These are phyloP conservation scores for Platichthys flesus DNA, from an alignment of 2,113 vertebrate species.

Conservation along the genomic window DNA sequence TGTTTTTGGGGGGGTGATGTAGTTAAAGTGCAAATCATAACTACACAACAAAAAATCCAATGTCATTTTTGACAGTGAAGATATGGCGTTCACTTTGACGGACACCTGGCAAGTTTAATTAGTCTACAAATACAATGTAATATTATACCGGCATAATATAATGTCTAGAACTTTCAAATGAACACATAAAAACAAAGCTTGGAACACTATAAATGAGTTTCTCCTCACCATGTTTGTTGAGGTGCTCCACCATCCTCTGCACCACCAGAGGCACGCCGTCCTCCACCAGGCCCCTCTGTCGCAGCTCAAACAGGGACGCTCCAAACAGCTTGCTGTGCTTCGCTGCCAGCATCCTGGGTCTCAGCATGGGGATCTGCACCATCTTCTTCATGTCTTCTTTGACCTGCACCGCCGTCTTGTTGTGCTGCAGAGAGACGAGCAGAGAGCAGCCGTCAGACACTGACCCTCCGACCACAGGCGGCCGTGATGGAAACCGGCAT, in stretches of 20 bases:
- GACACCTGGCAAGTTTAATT: no score
- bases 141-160: no score
- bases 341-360: constrained; percentile 50
- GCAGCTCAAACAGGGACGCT: constrained; percentile 82
- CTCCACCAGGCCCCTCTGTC: constrained; percentile 82
- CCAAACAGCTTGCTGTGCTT: constrained; percentile 82
- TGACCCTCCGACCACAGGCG: constrained; percentile 37
- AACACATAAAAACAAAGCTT: not conserved
- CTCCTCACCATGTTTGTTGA: constrained; percentile 85
- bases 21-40: not conserved
- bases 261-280: constrained; percentile 87
- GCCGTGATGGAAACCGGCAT: constrained; percentile 22
- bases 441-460: constrained; percentile 32
- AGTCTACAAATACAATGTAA: no score
- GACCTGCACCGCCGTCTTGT: constrained; percentile 85
- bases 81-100: no score
- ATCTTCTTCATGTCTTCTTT: constrained; percentile 94
- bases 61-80: no score
- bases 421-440: constrained; percentile 86
- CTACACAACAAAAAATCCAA: no score
- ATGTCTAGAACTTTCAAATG: not conserved
- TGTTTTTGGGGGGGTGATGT: not conserved
- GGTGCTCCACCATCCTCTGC: constrained; percentile 86
- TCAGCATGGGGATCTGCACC: constrained; percentile 81
- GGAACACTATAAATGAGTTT: not conserved